Conservation (phyloP, 2,888 invertebrate species). For the Orthosia cruda region DNA sequence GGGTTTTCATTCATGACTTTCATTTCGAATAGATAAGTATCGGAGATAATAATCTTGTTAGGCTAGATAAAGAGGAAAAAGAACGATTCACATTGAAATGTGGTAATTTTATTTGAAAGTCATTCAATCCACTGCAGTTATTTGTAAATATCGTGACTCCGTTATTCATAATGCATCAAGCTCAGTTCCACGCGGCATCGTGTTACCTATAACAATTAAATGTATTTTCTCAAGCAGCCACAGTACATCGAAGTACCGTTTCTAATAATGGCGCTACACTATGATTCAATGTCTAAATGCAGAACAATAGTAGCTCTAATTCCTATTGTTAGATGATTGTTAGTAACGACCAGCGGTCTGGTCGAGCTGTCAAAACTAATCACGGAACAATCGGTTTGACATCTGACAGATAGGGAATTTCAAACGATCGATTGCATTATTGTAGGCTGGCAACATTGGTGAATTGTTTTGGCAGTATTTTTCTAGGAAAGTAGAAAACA, state of each 20-base stretch:
- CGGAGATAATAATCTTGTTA: background rate
- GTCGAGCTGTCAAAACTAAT: slow-evolving; percentile 57
- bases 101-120: background rate
- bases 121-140: background rate
- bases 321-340: slow-evolving; percentile 53
- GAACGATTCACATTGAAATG: background rate
- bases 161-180: slow-evolving; percentile 14
- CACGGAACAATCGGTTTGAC: slow-evolving; percentile 56
- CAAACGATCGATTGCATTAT: slow-evolving; percentile 31
- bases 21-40: background rate
- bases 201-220: slow-evolving; percentile 14
- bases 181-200: slow-evolving; percentile 21
- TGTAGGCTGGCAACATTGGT: slow-evolving; percentile 36
- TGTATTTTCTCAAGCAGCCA: slow-evolving; percentile 22
- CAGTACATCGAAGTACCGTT: slow-evolving; percentile 26
- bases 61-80: background rate
- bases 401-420: slow-evolving; percentile 50
- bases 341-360: slow-evolving; percentile 40
- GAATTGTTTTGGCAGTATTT: background rate
- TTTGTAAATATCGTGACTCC: slow-evolving; percentile 4
- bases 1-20: background rate
- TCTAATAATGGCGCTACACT: slow-evolving; percentile 34
- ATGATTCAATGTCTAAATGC: slow-evolving; percentile 52
- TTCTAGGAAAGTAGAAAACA: background rate
- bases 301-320: slow-evolving; percentile 51